These are phyloP conservation scores for Halcyon leucocephala DNA, from an alignment of 2,797 vertebrate species.

Conservation along the genomic window DNA sequence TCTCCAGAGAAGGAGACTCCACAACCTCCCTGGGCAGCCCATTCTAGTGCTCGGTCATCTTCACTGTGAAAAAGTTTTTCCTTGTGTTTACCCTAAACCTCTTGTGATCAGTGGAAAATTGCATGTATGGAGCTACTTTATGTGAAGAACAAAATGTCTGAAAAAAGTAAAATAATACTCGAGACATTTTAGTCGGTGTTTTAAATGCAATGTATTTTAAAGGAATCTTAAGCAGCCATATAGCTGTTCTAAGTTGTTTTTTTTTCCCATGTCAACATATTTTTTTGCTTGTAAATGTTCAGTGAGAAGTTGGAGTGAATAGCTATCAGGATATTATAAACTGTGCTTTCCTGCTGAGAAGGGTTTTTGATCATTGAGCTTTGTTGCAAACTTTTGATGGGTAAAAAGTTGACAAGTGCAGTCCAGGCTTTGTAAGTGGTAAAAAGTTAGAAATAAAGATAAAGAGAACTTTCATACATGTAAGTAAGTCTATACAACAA, in stretches of 20 bases:
- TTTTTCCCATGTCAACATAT: accelerated
- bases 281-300: not conserved
- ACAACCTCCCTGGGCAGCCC: no score
- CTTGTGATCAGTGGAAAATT: not conserved
- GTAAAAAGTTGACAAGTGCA: not conserved
- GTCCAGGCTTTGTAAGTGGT: not conserved
- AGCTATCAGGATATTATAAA: not conserved
- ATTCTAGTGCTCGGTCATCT: no score
- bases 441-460: not conserved
- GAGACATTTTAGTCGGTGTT: not conserved
- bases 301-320: not conserved
- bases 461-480: not conserved
- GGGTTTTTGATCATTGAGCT: not conserved
- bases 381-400: not conserved
- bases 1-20: no score
- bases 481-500: not conserved
- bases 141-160: not conserved
- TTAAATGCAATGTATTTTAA: not conserved
- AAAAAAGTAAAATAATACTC: not conserved
- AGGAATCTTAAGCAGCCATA: not conserved
- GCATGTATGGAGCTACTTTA: not conserved
- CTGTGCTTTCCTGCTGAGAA: not conserved
- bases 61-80: no score
- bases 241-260: not conserved
- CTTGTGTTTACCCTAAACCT: no score